Evolutionary conservation across 2,888 invertebrate species (phyloP).

Genomic region (Drosophila pseudotakahashii): DNA sequence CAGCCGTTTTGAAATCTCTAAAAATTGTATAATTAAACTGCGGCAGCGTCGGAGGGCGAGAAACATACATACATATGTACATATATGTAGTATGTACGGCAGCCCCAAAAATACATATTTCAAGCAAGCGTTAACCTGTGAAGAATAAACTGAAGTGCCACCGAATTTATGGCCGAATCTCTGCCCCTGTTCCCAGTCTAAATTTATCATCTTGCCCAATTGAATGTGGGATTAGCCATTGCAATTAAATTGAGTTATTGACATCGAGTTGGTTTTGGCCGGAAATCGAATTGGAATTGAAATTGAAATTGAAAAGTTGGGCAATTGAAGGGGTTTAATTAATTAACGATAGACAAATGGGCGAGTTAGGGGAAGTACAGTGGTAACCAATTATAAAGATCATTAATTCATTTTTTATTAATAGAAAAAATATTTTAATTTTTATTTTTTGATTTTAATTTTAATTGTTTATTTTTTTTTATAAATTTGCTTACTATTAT

Average conservation of each 20-base stretch:
- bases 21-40: constrained; percentile 57
- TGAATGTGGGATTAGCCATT: constrained; percentile 17
- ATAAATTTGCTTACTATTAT: too few relatives aligned
- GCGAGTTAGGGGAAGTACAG: not conserved
- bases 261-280: constrained; percentile 5
- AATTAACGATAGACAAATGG: not conserved
- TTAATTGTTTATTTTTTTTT: too few relatives aligned
- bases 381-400: not conserved
- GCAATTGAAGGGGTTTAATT: constrained; percentile 14
- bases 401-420: too few relatives aligned
- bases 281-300: constrained; percentile 25
- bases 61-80: constrained; percentile 3
- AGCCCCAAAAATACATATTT: constrained; percentile 15
- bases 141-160: constrained; percentile 44
- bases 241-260: constrained; percentile 43
- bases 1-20: constrained; percentile 44
- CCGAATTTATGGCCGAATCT: constrained; percentile 34
- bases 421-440: too few relatives aligned
- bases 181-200: constrained; percentile 7
- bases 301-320: constrained; percentile 6
- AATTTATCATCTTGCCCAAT: constrained; percentile 34
- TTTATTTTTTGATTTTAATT: too few relatives aligned
- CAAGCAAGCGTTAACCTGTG: constrained; percentile 65
- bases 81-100: constrained; percentile 1
- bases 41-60: constrained; percentile 3